phyloP scores from a whole-genome alignment of 2,797 vertebrate genomes.

The Natrix natrix region DNA sequence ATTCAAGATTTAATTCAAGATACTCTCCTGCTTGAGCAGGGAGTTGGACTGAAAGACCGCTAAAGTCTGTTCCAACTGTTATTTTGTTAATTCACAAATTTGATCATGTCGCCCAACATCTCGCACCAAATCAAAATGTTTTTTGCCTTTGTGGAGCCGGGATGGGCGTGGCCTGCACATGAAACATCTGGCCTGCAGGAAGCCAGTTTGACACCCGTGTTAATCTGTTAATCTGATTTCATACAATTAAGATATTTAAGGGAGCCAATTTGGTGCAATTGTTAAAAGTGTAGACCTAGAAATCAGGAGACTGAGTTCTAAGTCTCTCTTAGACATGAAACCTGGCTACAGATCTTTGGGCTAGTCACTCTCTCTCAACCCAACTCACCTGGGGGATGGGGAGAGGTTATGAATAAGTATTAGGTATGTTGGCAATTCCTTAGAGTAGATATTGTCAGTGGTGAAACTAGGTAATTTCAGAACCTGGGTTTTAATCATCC shows the following conservation, averaged over 20 bases:
- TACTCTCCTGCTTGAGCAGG: neutral
- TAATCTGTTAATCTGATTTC: neutral
- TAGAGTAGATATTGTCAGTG: neutral
- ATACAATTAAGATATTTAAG: neutral
- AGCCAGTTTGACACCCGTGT: neutral
- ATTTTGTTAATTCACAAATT: neutral
- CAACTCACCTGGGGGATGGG: neutral
- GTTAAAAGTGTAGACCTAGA: neutral
- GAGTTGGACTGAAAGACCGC: neutral
- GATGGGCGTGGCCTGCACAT: neutral
- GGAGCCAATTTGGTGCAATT: neutral
- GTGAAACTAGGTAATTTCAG: neutral
- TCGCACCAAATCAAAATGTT: accelerated
- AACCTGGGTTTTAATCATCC: neutral
- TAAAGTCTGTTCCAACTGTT: neutral
- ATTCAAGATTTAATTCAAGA: neutral
- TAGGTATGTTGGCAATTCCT: neutral
- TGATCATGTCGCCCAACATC: neutral
- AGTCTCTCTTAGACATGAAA: neutral
- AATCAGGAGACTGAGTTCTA: neutral
- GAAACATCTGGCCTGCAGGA: too few species aligned
- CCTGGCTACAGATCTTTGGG: neutral
- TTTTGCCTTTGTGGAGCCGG: neutral
- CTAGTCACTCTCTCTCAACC: neutral
- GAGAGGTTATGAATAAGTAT: neutral